These are phyloP conservation scores for Ophioderma brevispina DNA, from an alignment of 35 echinoderm and acorn worm genomes.

Conservation along the genomic window DNA sequence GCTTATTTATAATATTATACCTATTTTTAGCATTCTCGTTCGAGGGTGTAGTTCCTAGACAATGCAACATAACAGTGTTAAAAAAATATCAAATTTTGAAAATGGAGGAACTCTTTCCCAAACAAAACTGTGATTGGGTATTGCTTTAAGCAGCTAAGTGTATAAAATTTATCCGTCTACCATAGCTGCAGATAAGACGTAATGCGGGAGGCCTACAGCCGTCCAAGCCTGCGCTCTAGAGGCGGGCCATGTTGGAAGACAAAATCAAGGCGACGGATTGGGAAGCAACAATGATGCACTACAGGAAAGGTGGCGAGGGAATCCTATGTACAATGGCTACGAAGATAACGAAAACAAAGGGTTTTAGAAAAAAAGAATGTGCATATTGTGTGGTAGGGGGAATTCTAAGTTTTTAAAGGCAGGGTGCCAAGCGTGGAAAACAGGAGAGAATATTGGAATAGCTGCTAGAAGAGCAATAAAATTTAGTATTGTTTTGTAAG, in stretches of 20 bases:
- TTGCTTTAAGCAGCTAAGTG: too few species aligned
- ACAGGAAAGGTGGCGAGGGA: slow-evolving; percentile 91
- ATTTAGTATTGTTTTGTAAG: too few species aligned
- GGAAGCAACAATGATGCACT: slow-evolving; percentile 98
- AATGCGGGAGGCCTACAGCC: slow-evolving; percentile 80
- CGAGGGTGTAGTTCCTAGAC: too few species aligned
- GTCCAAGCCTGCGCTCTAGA: slow-evolving; percentile 86
- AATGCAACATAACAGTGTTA: too few species aligned
- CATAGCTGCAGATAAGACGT: slow-evolving; percentile 87
- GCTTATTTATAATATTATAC: too few species aligned
- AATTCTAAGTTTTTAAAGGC: too few species aligned
- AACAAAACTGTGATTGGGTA: too few species aligned
- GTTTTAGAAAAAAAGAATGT: slow-evolving; percentile 84
- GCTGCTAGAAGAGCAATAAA: neutral
- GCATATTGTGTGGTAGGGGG: too few species aligned
- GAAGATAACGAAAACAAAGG: slow-evolving; percentile 94
- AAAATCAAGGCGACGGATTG: slow-evolving; percentile 95
- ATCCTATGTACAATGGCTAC: slow-evolving; percentile 93
- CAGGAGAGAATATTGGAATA: neutral
- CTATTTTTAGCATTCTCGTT: too few species aligned
- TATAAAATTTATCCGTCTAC: too few species aligned
- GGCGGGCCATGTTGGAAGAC: slow-evolving; percentile 91
- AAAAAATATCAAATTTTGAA: too few species aligned
- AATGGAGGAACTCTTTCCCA: too few species aligned
- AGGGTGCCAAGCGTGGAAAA: neutral